Conservation (phyloP, 2,113 vertebrate genomes). For the Tetraodon nigroviridis region DNA sequence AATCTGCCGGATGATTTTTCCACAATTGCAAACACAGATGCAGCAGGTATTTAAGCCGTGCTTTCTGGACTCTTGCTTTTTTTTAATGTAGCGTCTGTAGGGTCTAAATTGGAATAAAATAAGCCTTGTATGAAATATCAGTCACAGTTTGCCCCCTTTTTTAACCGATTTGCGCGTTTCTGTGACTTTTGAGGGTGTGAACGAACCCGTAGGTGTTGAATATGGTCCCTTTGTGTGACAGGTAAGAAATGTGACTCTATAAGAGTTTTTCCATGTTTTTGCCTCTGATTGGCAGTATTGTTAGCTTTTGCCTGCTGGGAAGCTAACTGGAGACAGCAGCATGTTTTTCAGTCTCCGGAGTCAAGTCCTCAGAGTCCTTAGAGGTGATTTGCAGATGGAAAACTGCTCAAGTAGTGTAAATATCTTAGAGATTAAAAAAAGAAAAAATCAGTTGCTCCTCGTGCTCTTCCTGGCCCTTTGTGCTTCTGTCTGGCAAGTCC, state of each 20-base stretch:
- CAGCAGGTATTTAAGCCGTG: background rate
- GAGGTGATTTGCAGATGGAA: too few relatives aligned
- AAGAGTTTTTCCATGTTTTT: too few relatives aligned
- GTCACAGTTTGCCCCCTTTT: conserved; percentile 10
- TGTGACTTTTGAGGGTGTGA: conserved; percentile 12
- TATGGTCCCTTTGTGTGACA: conserved; percentile 24
- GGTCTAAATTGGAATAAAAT: background rate
- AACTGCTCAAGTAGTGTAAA: conserved; percentile 9
- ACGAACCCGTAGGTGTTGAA: conserved; percentile 35
- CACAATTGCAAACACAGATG: background rate
- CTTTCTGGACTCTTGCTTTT: background rate
- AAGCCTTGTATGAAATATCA: background rate
- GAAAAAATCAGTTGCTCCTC: background rate
- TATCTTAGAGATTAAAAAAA: background rate
- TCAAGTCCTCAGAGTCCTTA: background rate
- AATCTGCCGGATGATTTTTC: background rate
- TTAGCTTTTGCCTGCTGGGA: too few relatives aligned
- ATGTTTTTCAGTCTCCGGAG: background rate
- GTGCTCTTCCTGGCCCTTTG: background rate
- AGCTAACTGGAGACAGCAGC: background rate
- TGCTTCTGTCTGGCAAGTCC: conserved; percentile 31
- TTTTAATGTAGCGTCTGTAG: background rate
- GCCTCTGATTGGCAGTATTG: too few relatives aligned
- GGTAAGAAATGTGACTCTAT: conserved; percentile 26
- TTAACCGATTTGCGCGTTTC: conserved; percentile 26